Percentiles rank a stretch among this genome's conserved stretches.
Conservation (phyloP, 1,140 invertebrate genomes). For the Caenorhabditis latens region DNA sequence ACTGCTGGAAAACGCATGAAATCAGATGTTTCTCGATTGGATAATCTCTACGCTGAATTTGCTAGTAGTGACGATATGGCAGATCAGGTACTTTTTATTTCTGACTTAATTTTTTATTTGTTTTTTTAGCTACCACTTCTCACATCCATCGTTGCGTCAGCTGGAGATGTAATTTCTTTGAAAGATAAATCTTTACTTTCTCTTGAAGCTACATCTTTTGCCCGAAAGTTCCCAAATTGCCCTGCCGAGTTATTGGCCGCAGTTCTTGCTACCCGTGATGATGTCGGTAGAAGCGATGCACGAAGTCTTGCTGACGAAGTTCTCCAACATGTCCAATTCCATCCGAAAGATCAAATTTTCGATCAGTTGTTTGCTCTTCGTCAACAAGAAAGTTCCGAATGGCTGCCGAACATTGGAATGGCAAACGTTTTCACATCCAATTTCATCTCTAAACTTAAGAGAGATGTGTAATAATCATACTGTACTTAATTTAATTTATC, state of each 20-base stretch:
- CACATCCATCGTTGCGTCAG: conserved; percentile 52
- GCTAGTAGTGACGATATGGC: conserved; percentile 36
- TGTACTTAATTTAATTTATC: neutral
- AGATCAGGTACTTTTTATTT: conserved; percentile 32
- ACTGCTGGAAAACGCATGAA: conserved; percentile 57
- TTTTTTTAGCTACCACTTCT: conserved; percentile 58
- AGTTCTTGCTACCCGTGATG: conserved; percentile 60
- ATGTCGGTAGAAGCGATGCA: conserved; percentile 63
- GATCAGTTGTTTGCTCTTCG: conserved; percentile 38
- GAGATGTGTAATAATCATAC: conserved; percentile 16
- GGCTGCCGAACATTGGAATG: conserved; percentile 54
- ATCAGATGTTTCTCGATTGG: conserved; percentile 57
- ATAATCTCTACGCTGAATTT: conserved; percentile 42
- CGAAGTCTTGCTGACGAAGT: conserved; percentile 62
- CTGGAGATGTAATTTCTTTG: conserved; percentile 62
- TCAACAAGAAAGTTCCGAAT: conserved; percentile 39
- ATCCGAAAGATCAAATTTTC: conserved; percentile 56
- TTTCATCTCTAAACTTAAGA: conserved; percentile 21
- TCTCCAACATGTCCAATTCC: conserved; percentile 59
- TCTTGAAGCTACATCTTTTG: conserved; percentile 65
- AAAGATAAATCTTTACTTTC: conserved; percentile 63
- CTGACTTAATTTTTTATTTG: neutral
- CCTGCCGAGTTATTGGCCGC: conserved; percentile 62
- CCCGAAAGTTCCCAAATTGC: conserved; percentile 66
- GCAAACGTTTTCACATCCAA: conserved; percentile 47